A percentile compares a stretch with the other conserved stretches of the same genome.
phyloP scores from a whole-genome alignment of 2,113 vertebrate genomes.

The Alligator mississippiensis region DNA sequence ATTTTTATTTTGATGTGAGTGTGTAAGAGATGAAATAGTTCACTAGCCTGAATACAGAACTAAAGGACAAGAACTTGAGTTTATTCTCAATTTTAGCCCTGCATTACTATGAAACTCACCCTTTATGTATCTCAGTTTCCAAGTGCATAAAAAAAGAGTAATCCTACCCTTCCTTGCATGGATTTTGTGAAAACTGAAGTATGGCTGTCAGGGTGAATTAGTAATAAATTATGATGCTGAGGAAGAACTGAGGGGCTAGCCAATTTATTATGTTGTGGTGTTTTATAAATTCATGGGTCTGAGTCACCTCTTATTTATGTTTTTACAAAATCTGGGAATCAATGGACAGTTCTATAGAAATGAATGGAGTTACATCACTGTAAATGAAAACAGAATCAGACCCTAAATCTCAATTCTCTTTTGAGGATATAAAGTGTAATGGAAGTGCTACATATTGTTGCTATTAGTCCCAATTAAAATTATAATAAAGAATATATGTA shows the following conservation, averaged over 20 bases:
- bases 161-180: background rate
- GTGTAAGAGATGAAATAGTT: background rate
- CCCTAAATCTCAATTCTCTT: accelerated
- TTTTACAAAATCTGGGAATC: background rate
- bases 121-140: background rate
- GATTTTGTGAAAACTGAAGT: accelerated
- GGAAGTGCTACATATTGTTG: background rate
- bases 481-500: accelerated
- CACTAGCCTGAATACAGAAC: accelerated
- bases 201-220: accelerated
- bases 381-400: background rate
- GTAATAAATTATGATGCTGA: accelerated
- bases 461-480: accelerated
- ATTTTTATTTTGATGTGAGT: background rate
- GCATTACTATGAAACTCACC: background rate
- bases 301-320: background rate
- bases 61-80: background rate
- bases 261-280: background rate
- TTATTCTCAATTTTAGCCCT: background rate
- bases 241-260: background rate
- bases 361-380: background rate
- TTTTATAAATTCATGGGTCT: background rate
- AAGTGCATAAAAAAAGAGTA: background rate
- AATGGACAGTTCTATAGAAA: background rate
- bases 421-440: background rate